Evolutionary conservation across 2,113 vertebrate species (phyloP).

Genomic region (Phaethon lepturus): DNA sequence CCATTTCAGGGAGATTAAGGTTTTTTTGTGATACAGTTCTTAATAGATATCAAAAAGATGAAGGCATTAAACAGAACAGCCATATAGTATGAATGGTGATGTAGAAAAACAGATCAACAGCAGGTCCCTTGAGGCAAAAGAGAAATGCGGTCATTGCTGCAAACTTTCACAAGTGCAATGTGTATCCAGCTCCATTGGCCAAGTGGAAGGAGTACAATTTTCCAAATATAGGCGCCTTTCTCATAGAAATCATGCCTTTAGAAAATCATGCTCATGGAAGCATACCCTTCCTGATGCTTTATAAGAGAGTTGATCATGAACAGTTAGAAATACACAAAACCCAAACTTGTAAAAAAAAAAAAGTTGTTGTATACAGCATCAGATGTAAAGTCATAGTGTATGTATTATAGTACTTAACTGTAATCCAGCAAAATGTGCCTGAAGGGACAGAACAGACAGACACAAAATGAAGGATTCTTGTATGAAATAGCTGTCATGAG

Average conservation of each 20-base stretch:
- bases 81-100: not conserved
- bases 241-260: not conserved
- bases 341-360: not conserved
- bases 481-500: not conserved
- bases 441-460: not conserved
- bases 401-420: not conserved
- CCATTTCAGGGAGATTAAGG: not conserved
- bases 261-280: not conserved
- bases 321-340: not conserved
- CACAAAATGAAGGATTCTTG: not conserved
- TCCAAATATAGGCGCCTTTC: not conserved
- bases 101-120: not conserved
- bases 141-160: not conserved
- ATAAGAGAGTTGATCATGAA: not conserved
- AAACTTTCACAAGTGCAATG: not conserved
- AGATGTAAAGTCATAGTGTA: not conserved
- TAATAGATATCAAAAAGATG: not conserved
- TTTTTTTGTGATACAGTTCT: not conserved
- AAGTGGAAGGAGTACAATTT: not conserved
- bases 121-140: not conserved
- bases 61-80: not conserved
- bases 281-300: not conserved
- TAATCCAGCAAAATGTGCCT: not conserved
- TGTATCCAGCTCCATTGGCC: not conserved
- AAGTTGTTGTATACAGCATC: rapidly evolving